Conservation (phyloP, 30 jellyfish, hydroid and myxozoan species). For the Nemopilema nomurai region DNA sequence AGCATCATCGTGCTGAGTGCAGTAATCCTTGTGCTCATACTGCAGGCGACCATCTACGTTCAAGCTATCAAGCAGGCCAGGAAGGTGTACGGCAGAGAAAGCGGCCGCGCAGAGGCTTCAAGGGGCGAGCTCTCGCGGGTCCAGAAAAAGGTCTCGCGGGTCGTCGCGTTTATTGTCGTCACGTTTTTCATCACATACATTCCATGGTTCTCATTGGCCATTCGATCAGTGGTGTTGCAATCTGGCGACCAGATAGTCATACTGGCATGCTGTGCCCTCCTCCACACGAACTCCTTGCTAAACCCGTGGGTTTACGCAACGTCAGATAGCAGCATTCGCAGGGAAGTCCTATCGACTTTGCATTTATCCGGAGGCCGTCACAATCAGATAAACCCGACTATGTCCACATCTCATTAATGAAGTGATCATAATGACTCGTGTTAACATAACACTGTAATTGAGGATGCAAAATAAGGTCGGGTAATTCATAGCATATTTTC, state of each 20-base stretch:
- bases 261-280: slow-evolving; percentile 23
- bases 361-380: slow-evolving; percentile 24
- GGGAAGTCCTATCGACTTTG: slow-evolving; percentile 10
- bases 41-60: slow-evolving; percentile 40
- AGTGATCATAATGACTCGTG: not conserved
- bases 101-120: not conserved
- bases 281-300: slow-evolving; percentile 40
- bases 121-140: slow-evolving; percentile 26
- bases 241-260: slow-evolving; percentile 43
- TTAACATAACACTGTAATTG: no score
- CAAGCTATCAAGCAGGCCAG: slow-evolving; percentile 37
- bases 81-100: slow-evolving; percentile 13
- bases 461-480: no score
- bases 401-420: not conserved
- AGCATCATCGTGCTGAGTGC: slow-evolving; percentile 47
- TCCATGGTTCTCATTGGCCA: slow-evolving; percentile 62
- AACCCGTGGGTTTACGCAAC: slow-evolving; percentile 56
- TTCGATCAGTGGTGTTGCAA: slow-evolving; percentile 54
- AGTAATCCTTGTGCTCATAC: slow-evolving; percentile 35
- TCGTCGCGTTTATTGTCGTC: slow-evolving; percentile 41
- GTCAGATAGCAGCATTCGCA: slow-evolving; percentile 43
- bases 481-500: no score
- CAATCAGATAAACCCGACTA: slow-evolving; percentile 9
- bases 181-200: slow-evolving; percentile 58
- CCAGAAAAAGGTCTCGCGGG: slow-evolving; percentile 39